These are phyloP conservation scores for Smittia aterrima DNA, from an alignment of 2,888 invertebrate genomes.

Conservation along the genomic window DNA sequence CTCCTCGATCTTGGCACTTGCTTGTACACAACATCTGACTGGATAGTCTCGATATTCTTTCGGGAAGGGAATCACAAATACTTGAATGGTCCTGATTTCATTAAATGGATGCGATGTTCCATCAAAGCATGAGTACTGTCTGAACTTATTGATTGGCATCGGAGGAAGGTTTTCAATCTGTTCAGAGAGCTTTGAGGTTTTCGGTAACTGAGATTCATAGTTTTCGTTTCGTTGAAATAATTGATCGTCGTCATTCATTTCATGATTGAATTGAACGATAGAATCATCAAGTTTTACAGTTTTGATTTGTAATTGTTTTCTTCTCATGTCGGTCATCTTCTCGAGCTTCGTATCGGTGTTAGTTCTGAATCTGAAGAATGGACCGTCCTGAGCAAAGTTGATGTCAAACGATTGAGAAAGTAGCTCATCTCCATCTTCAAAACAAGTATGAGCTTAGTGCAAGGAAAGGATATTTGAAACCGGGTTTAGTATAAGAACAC, in stretches of 20 bases:
- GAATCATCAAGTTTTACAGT: slow-evolving; percentile 69
- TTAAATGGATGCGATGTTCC: slow-evolving; percentile 79
- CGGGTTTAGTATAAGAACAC: background rate
- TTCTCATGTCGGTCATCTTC: slow-evolving; percentile 81
- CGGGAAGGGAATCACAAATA: slow-evolving; percentile 85
- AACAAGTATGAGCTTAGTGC: slow-evolving; percentile 51
- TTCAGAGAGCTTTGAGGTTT: slow-evolving; percentile 68
- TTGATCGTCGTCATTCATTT: slow-evolving; percentile 45
- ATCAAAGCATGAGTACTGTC: slow-evolving; percentile 88
- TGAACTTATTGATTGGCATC: slow-evolving; percentile 80
- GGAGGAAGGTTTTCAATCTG: slow-evolving; percentile 74
- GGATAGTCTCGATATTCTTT: slow-evolving; percentile 81
- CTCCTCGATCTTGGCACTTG: slow-evolving; percentile 83
- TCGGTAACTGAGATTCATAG: slow-evolving; percentile 44
- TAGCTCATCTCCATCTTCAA: slow-evolving; percentile 73
- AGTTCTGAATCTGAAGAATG: slow-evolving; percentile 69
- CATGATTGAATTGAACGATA: slow-evolving; percentile 30
- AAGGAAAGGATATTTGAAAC: background rate
- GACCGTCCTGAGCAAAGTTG: slow-evolving; percentile 65
- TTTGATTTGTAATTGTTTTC: slow-evolving; percentile 74
- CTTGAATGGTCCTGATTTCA: slow-evolving; percentile 79
- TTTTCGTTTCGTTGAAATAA: slow-evolving; percentile 51
- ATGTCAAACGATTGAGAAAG: slow-evolving; percentile 75
- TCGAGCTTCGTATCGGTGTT: slow-evolving; percentile 87
- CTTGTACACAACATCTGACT: slow-evolving; percentile 74